A percentile compares a stretch with the other conserved stretches of the same genome.
Conservation (phyloP, 1,140 invertebrate genomes). For the Cotesia typhae region DNA sequence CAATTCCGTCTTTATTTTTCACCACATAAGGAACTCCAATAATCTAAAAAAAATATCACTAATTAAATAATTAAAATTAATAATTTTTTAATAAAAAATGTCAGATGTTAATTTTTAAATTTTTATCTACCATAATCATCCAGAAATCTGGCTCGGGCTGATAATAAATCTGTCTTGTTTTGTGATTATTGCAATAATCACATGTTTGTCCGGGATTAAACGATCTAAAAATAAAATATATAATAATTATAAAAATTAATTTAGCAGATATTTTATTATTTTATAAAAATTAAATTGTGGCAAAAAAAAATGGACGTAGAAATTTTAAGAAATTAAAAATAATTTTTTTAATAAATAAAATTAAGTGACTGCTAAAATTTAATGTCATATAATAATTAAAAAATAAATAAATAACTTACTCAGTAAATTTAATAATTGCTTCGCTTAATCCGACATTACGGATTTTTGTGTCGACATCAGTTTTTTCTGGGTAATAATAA, state of each 20-base stretch:
- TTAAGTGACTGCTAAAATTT: too few relatives aligned
- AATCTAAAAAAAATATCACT: slow-evolving; percentile 67
- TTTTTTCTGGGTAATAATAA: slow-evolving; percentile 83
- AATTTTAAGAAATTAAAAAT: background rate
- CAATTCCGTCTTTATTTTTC: slow-evolving; percentile 74
- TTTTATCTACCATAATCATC: slow-evolving; percentile 83
- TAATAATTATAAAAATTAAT: slow-evolving; percentile 2
- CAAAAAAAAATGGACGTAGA: background rate
- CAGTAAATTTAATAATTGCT: slow-evolving; percentile 90
- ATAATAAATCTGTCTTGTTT: slow-evolving; percentile 86
- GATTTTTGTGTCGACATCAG: slow-evolving; percentile 83
- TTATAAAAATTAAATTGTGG: too few relatives aligned
- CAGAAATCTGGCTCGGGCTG: slow-evolving; percentile 88
- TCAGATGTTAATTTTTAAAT: too few relatives aligned
- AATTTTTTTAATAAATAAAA: background rate
- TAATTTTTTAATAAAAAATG: too few relatives aligned
- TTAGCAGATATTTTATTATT: background rate
- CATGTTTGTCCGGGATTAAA: slow-evolving; percentile 83
- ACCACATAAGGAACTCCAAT: slow-evolving; percentile 75
- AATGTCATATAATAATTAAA: background rate
- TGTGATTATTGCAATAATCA: slow-evolving; percentile 88
- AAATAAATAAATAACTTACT: slow-evolving; percentile 70
- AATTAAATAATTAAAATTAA: too few relatives aligned
- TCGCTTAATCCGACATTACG: slow-evolving; percentile 91
- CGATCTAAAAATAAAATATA: slow-evolving; percentile 69